Base-by-base conservation (phyloP, 2,113 vertebrate genomes). In the Quiscalus mexicanus region DNA sequence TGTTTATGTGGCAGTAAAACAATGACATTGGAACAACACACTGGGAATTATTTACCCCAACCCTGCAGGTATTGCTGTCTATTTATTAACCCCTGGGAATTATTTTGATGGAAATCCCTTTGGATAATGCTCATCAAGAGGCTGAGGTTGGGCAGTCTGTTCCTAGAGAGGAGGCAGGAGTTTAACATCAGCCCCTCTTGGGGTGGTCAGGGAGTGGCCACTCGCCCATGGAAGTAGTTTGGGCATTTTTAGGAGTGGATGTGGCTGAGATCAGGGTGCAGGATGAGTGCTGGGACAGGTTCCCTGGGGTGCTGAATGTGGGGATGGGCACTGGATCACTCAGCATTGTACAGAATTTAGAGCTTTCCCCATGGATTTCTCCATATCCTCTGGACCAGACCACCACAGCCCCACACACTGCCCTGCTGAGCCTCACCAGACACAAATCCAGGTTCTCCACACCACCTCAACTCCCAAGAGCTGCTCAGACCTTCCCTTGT, bases 61-160 rank as follows among this genome's bases (percentile, higher is more conserved):
- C 89, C 92, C 89, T 33, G 88, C 70, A 96, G 95, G 87, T 97
- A 63, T 14, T 91, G 76, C 91, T 89, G 60, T 84, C 22, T 84
- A 84, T 95, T 96, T 96, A 95, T 97, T 96, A 96, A 96, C 94
- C 94, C 84, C 65, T 62, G 86, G 88, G 93, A 92, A 90, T 93
- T 37, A 55, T 60, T 90, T 74, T 77, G 84, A 84, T 84, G 77
- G 81, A 96, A 93, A 80, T 82, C 75, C 82, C 87, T 85, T 86
- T 76, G 73, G 83, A 92, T 85, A 69, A 70, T 20, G 67, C 27
- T 84, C n/a, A 25, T 55, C 59, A 31, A 78, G 80, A 79, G 67
- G 55, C 53, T 70, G 59, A 73, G 74, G 71, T 24, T 68, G 2
- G 18, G 58, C 56, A 41, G 14, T 2, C 37, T 59, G 42, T 41